phyloP scores from a whole-genome alignment of 2,797 vertebrate species.

The Gobionotothen gibberifrons region DNA sequence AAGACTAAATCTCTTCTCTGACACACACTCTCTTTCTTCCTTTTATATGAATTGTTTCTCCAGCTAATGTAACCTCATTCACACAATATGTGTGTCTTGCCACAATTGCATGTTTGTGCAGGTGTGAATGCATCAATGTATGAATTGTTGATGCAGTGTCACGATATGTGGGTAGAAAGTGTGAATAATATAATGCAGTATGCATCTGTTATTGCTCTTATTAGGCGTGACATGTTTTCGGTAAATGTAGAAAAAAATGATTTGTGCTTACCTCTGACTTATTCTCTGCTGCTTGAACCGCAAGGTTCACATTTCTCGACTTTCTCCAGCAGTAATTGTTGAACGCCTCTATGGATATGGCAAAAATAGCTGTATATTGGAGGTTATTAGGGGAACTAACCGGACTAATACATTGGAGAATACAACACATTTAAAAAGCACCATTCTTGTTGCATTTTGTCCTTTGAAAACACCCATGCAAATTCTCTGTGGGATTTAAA shows the following conservation, averaged over 20 bases:
- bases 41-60: background rate
- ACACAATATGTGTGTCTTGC: background rate
- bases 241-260: slow-evolving; percentile 7
- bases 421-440: background rate
- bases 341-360: background rate
- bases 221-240: slow-evolving; percentile 1
- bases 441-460: background rate
- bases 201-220: background rate
- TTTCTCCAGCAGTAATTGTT: background rate
- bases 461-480: background rate
- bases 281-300: background rate
- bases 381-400: background rate
- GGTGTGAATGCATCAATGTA: background rate
- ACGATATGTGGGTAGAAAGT: slow-evolving; percentile 1
- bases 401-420: background rate
- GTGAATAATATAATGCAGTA: background rate
- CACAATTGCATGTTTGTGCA: background rate
- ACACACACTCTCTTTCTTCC: background rate
- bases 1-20: background rate
- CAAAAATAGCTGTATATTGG: background rate
- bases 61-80: background rate
- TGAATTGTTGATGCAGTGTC: background rate
- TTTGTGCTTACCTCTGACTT: background rate
- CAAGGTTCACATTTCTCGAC: background rate
- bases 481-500: background rate